These are phyloP conservation scores for Acanthiza pusilla DNA, from an alignment of 2,797 vertebrate genomes.

Conservation along the genomic window DNA sequence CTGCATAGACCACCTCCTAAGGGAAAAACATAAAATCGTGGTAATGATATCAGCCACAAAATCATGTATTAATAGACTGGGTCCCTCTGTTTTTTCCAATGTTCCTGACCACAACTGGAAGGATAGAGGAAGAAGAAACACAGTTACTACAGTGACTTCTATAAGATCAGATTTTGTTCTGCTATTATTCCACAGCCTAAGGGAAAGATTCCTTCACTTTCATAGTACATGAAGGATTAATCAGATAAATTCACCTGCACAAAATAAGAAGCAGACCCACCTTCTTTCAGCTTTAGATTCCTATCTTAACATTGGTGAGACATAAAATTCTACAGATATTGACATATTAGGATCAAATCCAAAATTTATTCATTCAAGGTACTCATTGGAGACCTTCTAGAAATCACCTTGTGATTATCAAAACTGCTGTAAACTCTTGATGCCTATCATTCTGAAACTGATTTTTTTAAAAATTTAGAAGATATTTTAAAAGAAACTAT, in stretches of 20 bases:
- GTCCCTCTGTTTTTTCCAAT: not conserved
- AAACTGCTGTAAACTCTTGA: not conserved
- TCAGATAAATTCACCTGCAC: not conserved
- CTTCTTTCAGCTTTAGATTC: not conserved
- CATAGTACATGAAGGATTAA: not conserved
- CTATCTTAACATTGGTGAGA: not conserved
- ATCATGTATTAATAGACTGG: not conserved
- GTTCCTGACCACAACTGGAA: not conserved
- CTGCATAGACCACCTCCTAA: not conserved
- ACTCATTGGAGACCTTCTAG: not conserved
- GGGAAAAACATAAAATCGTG: not conserved
- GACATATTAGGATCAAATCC: not conserved
- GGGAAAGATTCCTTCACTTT: not conserved
- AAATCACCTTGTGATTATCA: not conserved
- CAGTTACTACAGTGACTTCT: not conserved
- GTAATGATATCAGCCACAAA: not conserved
- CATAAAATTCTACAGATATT: not conserved
- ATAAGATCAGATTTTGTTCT: not conserved
- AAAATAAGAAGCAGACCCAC: not conserved
- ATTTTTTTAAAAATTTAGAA: not conserved
- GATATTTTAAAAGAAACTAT: not conserved
- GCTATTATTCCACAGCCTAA: not conserved
- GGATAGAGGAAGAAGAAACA: not conserved
- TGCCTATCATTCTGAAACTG: not conserved
- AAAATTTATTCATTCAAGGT: not conserved